Evolutionary conservation across 2,888 invertebrate genomes (phyloP), one percentile per base, ranked within the genome.

Genomic region (Drosophila conformis): DNA sequence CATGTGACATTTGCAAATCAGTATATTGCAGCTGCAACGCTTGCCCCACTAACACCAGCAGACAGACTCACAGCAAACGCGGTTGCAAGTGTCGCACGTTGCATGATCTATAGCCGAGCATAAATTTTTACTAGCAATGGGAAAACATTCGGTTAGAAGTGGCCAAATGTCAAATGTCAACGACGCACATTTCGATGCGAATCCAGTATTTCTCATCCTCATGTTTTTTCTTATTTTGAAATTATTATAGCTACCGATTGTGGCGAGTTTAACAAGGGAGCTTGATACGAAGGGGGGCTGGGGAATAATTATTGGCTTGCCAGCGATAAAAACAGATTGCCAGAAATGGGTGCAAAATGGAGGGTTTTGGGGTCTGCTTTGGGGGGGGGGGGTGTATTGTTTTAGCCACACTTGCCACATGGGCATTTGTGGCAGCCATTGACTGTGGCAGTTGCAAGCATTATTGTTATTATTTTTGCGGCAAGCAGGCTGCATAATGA

Each of bases 401-500:
- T 27, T 40, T 33, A 62, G 69, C 63, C 66, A 42, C 62, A 62
- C 54, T 68, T 62, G 72, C 73, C 87, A 63, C 87, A 78, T 73
- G 87, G 86, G 88, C 76, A 78, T 82, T 82, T 86, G 87, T 87
- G 87, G 85, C 85, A 76, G 60, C 51, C 75, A 69, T 58, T 78
- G 83, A 73, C 83, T 73, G 70, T 76, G 81, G 67, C 86, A 83
- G 72, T 83, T 86, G 78, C 78, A 80, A 83, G 82, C 82, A 86
- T 88, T 87, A 86, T 87, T 88, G 87, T 87, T 89, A 86, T 87
- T 86, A 86, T 85, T 83, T 83, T 69, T 84, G 82, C 64, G 63
- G 84, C 74, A 61, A 56, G 71, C 35, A 18, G 59, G 80, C 78
- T 82, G 74, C 80, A 84, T 87, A 83, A 87, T 87, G 87, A 87